These are phyloP conservation scores for Chrosomus eos DNA, from an alignment of 2,797 vertebrate genomes.

Conservation along the genomic window DNA sequence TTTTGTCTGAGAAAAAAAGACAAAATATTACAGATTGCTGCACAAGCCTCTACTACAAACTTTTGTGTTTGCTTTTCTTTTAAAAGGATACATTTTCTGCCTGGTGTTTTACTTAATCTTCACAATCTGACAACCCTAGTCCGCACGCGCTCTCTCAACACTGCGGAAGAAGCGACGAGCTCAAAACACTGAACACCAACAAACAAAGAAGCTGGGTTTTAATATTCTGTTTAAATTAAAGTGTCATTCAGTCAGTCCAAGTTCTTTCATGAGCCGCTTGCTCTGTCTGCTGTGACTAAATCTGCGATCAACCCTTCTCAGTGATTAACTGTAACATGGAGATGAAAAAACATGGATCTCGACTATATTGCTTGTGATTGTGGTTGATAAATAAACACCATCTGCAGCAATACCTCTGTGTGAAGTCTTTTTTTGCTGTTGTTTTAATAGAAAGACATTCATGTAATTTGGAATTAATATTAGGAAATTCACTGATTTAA, in stretches of 20 bases:
- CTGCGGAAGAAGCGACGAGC: neutral
- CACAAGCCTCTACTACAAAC: neutral
- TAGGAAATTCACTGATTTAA: neutral
- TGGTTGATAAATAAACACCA: neutral
- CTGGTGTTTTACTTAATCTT: neutral
- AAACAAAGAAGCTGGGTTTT: neutral
- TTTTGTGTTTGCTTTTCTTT: neutral
- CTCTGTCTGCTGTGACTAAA: neutral
- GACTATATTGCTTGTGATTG: neutral
- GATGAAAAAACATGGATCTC: neutral
- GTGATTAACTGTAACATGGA: neutral
- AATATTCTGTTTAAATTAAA: neutral
- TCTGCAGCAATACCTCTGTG: too few species aligned
- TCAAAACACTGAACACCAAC: neutral
- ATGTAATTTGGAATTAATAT: too few species aligned
- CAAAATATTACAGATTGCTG: neutral
- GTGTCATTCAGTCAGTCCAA: neutral
- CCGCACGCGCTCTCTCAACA: neutral
- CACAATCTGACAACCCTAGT: neutral
- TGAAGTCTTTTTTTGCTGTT: neutral
- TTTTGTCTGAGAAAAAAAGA: neutral
- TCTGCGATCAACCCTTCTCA: neutral
- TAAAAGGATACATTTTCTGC: neutral
- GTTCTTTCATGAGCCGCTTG: neutral
- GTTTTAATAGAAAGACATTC: neutral